Evolutionary conservation across 1,140 invertebrate genomes (phyloP).

Genomic region (Drosophila bifasciata): DNA sequence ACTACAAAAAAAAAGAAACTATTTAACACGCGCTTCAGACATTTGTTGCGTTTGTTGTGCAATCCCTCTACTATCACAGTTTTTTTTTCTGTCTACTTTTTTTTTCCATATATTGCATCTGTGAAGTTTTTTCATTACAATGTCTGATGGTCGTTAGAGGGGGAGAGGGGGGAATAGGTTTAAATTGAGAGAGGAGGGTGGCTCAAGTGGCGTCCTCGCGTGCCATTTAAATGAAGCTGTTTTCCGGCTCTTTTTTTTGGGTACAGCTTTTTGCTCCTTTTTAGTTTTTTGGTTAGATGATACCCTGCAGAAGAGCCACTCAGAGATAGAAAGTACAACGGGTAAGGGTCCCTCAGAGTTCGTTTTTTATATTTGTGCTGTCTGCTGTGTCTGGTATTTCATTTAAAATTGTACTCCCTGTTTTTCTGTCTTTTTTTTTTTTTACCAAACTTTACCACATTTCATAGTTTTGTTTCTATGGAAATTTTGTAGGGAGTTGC

Average conservation of each 20-base stretch:
- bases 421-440: neutral
- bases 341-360: slow-evolving; percentile 4
- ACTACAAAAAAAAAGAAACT: slow-evolving; percentile 68
- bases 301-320: too few species aligned
- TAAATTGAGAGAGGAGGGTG: slow-evolving; percentile 4
- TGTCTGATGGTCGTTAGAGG: slow-evolving; percentile 26
- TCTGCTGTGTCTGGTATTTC: slow-evolving; percentile 63
- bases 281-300: slow-evolving; percentile 28
- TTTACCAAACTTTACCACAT: slow-evolving; percentile 27
- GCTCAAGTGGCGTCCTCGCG: slow-evolving; percentile 68
- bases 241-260: slow-evolving; percentile 40
- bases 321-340: neutral
- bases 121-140: slow-evolving; percentile 78
- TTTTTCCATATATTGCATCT: slow-evolving; percentile 25
- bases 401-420: slow-evolving; percentile 54
- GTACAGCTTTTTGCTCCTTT: slow-evolving; percentile 11
- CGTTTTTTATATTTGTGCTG: slow-evolving; percentile 41
- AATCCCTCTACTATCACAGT: slow-evolving; percentile 3
- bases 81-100: slow-evolving; percentile 17
- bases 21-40: slow-evolving; percentile 74
- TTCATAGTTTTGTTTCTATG: slow-evolving; percentile 66
- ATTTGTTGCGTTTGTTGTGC: slow-evolving; percentile 32
- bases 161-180: neutral
- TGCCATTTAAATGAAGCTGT: slow-evolving; percentile 81
- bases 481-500: slow-evolving; percentile 21